These are phyloP conservation scores for Ovibos moschatus DNA, from an alignment of 2,113 vertebrate genomes.

Conservation along the genomic window DNA sequence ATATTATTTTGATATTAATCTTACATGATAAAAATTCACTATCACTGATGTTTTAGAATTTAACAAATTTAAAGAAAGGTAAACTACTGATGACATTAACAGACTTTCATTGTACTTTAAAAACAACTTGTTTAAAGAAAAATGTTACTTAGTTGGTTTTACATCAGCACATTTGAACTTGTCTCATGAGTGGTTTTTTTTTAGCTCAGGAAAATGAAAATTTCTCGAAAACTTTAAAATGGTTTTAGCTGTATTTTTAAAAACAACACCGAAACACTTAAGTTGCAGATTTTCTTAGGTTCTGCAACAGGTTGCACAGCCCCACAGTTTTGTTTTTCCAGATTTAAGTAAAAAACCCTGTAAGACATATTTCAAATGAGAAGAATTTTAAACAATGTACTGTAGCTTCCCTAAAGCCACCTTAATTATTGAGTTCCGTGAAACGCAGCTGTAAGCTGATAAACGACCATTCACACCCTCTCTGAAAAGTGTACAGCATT, in stretches of 20 bases:
- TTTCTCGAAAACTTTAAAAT: not conserved
- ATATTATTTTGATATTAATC: not conserved
- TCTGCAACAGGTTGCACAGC: not conserved
- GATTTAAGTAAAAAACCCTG: slow-evolving; percentile 9
- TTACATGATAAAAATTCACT: not conserved
- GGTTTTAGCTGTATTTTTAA: not conserved
- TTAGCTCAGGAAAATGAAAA: not conserved
- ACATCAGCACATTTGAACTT: not conserved
- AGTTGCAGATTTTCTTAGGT: not conserved
- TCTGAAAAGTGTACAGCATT: not conserved
- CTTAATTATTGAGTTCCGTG: not conserved
- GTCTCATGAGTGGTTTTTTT: not conserved
- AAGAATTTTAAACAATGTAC: not conserved
- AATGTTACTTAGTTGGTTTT: not conserved
- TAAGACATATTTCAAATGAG: not conserved
- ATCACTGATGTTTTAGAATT: not conserved
- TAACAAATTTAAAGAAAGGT: not conserved
- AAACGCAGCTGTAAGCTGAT: not conserved
- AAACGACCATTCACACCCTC: not conserved
- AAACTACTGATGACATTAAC: not conserved
- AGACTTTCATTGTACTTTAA: not conserved
- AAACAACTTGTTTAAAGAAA: slow-evolving; percentile 4
- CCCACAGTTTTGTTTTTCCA: not conserved
- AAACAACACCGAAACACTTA: not conserved
- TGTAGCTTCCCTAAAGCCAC: not conserved